Evolutionary conservation across 2,113 vertebrate genomes (phyloP).

Genomic region (Thamnaconus septentrionalis): DNA sequence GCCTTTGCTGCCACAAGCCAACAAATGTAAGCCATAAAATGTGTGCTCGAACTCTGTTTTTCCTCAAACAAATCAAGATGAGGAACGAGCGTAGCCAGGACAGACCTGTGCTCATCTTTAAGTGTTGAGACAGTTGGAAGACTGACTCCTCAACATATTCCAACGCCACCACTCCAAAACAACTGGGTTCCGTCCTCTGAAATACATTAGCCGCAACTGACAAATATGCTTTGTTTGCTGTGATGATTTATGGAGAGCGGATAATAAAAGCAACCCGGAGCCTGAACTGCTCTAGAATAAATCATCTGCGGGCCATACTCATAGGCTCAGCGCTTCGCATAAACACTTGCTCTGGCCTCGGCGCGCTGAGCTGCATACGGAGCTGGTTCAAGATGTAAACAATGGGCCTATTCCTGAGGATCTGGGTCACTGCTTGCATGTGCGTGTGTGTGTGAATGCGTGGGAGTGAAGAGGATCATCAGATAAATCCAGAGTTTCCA

Average conservation of each 20-base stretch:
- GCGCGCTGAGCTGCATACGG: conserved; percentile 31
- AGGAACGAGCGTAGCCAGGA: conserved; percentile 61
- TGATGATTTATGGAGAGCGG: conserved; percentile 29
- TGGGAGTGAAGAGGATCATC: conserved; percentile 10
- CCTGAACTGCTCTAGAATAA: conserved; percentile 47
- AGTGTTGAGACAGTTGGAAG: conserved; percentile 29
- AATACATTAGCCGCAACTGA: conserved; percentile 26
- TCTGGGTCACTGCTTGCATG: conserved; percentile 47
- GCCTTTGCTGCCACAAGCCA: conserved; percentile 52
- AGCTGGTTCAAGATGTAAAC: conserved; percentile 64
- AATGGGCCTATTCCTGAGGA: conserved; percentile 24
- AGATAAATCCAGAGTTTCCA: conserved; percentile 44
- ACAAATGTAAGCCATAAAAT: conserved; percentile 47
- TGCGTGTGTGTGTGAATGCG: conserved; percentile 21
- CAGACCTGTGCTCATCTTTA: conserved; percentile 31
- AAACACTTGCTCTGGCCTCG: conserved; percentile 51
- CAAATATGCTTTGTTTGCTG: conserved; percentile 31
- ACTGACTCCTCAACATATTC: conserved; percentile 20
- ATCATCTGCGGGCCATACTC: conserved; percentile 54
- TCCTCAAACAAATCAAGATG: conserved; percentile 71
- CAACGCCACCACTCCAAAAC: conserved; percentile 16
- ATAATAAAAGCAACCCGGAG: conserved; percentile 36
- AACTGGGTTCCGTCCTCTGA: conserved; percentile 24
- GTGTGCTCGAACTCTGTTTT: conserved; percentile 47
- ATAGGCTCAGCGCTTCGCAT: conserved; percentile 38